Conservation (phyloP, 2,888 invertebrate species). For the Drosophila monieri region DNA sequence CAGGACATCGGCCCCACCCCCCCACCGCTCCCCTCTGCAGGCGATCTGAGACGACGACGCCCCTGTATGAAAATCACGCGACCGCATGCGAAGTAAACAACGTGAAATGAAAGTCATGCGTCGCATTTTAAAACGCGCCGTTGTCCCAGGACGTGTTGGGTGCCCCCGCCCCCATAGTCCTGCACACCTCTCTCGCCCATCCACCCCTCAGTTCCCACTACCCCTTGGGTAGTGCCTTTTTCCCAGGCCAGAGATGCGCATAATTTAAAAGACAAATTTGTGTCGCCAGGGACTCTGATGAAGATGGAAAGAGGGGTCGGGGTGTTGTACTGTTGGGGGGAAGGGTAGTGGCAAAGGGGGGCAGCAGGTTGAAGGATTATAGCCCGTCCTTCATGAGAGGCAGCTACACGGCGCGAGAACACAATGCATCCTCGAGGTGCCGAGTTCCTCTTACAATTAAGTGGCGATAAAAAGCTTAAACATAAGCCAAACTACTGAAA, state of each 20-base stretch:
- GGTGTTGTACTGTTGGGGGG: background rate
- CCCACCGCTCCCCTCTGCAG: background rate
- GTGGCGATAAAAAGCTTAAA: too few relatives aligned
- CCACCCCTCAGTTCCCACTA: background rate
- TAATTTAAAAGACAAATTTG: slow-evolving; percentile 76
- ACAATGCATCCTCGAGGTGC: background rate
- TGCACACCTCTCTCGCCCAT: slow-evolving; percentile 6
- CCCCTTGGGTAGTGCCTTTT: slow-evolving; percentile 6
- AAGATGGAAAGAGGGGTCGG: slow-evolving; percentile 9
- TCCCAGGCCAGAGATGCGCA: slow-evolving; percentile 64
- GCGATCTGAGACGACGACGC: slow-evolving; percentile 29
- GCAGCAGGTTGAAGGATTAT: slow-evolving; percentile 6
- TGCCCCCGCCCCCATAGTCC: background rate
- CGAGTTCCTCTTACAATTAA: too few relatives aligned
- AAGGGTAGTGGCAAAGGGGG: background rate
- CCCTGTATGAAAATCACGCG: slow-evolving; percentile 69
- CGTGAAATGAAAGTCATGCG: slow-evolving; percentile 78
- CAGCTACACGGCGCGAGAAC: background rate
- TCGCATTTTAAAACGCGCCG: slow-evolving; percentile 70
- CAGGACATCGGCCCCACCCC: background rate
- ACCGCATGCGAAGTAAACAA: slow-evolving; percentile 76
- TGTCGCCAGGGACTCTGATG: slow-evolving; percentile 41
- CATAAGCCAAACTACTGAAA: too few relatives aligned
- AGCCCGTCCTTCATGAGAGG: background rate
- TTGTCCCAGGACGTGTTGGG: slow-evolving; percentile 52